Percentiles rank a stretch among this genome's conserved stretches.
Evolutionary conservation across 1,140 invertebrate genomes (phyloP).

Genomic region (Hylyphantes graminicola): DNA sequence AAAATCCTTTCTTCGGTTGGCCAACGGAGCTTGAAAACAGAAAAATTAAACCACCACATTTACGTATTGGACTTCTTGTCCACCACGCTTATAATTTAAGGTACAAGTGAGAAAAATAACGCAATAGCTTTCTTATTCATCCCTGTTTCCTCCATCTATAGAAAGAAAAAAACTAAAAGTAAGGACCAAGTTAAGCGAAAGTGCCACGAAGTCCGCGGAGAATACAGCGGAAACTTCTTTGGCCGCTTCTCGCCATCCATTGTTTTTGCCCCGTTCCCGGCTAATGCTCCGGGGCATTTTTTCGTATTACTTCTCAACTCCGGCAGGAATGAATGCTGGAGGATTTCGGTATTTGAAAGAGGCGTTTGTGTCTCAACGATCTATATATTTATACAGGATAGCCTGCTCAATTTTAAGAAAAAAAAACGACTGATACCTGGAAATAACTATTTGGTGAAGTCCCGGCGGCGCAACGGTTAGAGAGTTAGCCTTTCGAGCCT

Average conservation of each 20-base stretch:
- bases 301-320: not conserved
- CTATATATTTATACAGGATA: not conserved
- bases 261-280: not conserved
- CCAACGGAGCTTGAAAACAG: too few relatives aligned
- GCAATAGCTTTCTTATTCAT: too few relatives aligned
- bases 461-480: too few relatives aligned
- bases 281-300: not conserved
- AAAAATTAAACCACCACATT: too few relatives aligned
- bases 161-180: not conserved
- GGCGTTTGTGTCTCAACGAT: too few relatives aligned
- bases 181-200: constrained; percentile 16
- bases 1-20: too few relatives aligned
- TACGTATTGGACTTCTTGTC: too few relatives aligned
- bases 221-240: constrained; percentile 26
- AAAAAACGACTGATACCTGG: not conserved
- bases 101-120: too few relatives aligned
- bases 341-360: not conserved
- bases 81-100: too few relatives aligned
- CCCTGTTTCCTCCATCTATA: too few relatives aligned
- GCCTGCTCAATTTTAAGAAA: not conserved
- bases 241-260: not conserved
- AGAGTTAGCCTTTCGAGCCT: too few relatives aligned
- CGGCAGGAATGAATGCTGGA: not conserved
- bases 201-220: constrained; percentile 11
- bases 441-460: not conserved